phyloP scores from a whole-genome alignment of 2,888 invertebrate species.

The Drosophila testacea region DNA sequence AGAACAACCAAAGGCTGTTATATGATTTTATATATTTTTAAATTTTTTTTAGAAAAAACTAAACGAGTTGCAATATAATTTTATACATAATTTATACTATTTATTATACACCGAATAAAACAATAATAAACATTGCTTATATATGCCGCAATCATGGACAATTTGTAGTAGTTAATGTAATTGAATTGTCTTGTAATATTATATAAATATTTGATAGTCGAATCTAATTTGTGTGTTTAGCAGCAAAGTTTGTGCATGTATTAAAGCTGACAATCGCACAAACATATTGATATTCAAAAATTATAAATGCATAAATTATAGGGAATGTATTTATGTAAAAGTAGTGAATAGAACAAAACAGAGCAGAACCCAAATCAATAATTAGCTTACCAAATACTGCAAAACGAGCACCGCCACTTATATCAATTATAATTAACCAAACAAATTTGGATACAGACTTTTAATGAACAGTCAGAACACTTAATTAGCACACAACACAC shows the following conservation, averaged over 20 bases:
- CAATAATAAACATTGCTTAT: constrained; percentile 50
- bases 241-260: constrained; percentile 45
- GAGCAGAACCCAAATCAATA: constrained; percentile 45
- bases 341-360: constrained; percentile 20
- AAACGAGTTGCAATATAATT: constrained; percentile 69
- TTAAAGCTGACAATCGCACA: constrained; percentile 54
- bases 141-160: constrained; percentile 58
- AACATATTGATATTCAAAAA: constrained; percentile 43
- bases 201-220: constrained; percentile 34
- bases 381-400: constrained; percentile 42
- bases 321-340: constrained; percentile 28
- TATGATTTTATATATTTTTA: constrained; percentile 60
- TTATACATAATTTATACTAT: constrained; percentile 60
- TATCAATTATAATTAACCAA: constrained; percentile 66
- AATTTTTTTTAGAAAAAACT: constrained; percentile 33
- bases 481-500: constrained; percentile 68
- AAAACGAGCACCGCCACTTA: constrained; percentile 71
- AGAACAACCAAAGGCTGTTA: constrained; percentile 71
- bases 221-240: constrained; percentile 35
- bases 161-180: constrained; percentile 63
- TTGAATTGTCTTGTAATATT: constrained; percentile 45
- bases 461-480: constrained; percentile 35
- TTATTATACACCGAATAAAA: constrained; percentile 61
- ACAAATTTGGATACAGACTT: constrained; percentile 34
- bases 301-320: constrained; percentile 9